Conservation (phyloP, 2,888 invertebrate species). For the Ommatoiulus sabulosus region DNA sequence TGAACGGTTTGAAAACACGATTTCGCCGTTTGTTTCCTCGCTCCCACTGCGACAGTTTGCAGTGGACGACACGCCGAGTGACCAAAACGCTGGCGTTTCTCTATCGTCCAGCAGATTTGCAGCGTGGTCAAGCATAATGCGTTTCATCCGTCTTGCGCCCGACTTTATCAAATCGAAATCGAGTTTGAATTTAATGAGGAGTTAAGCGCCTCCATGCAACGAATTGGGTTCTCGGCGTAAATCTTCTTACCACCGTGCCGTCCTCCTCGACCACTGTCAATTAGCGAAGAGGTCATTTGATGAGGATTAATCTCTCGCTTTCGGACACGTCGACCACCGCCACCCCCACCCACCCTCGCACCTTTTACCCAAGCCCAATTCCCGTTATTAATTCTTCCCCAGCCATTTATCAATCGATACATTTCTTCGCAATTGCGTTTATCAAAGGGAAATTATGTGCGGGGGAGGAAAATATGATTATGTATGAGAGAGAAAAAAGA, state of each 20-base stretch:
- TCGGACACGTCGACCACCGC: background rate
- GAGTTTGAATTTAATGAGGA: slow-evolving; percentile 28
- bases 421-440: slow-evolving; percentile 18
- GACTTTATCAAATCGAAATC: slow-evolving; percentile 22
- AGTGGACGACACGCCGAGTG: background rate
- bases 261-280: slow-evolving; percentile 33
- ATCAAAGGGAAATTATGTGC: slow-evolving; percentile 28
- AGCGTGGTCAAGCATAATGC: slow-evolving; percentile 21
- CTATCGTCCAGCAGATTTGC: slow-evolving; percentile 2
- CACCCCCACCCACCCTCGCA: background rate
- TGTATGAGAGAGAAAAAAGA: background rate
- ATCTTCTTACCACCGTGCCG: slow-evolving; percentile 42
- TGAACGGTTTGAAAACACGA: too few relatives aligned
- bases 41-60: too few relatives aligned
- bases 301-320: slow-evolving; percentile 45
- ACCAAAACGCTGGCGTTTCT: background rate
- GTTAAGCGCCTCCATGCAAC: background rate
- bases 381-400: slow-evolving; percentile 8
- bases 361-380: background rate
- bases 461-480: slow-evolving; percentile 11
- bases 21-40: too few relatives aligned
- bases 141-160: background rate
- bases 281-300: slow-evolving; percentile 51
- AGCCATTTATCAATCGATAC: slow-evolving; percentile 47
- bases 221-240: background rate